Conservation (phyloP, 2,113 vertebrate genomes). For the Tautogolabrus adspersus region DNA sequence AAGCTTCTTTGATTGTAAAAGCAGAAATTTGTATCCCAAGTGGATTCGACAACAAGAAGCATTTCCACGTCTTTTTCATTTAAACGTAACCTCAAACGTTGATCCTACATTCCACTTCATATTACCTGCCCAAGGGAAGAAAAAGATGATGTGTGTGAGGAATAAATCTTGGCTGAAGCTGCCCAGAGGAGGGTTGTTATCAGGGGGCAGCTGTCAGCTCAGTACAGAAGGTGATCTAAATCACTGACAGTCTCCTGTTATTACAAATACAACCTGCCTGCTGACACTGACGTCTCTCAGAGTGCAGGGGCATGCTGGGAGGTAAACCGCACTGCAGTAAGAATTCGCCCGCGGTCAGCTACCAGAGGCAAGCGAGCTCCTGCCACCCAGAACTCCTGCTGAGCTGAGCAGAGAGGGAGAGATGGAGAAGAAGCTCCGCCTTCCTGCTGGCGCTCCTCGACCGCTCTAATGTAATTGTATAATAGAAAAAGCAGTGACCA, state of each 20-base stretch:
- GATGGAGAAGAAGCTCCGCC: slow-evolving; percentile 26
- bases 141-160: background rate
- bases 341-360: slow-evolving; percentile 68
- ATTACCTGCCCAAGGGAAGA: background rate
- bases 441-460: slow-evolving; percentile 66
- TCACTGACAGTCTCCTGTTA: background rate
- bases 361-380: slow-evolving; percentile 62
- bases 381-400: slow-evolving; percentile 24
- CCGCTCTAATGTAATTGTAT: slow-evolving; percentile 82
- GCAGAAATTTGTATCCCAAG: too few relatives aligned
- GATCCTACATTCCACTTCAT: background rate
- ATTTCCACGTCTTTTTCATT: too few relatives aligned
- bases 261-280: background rate
- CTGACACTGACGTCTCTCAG: background rate
- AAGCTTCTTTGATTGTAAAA: too few relatives aligned
- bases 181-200: background rate
- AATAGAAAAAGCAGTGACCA: slow-evolving; percentile 77
- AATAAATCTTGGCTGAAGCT: background rate
- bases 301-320: slow-evolving; percentile 41
- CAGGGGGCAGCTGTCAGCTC: slow-evolving; percentile 1
- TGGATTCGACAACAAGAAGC: background rate
- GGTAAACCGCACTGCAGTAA: slow-evolving; percentile 46
- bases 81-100: background rate
- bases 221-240: background rate
- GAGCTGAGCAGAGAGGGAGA: background rate